These are phyloP conservation scores for Stomorhina lunata DNA, from an alignment of 2,888 invertebrate genomes.

Conservation along the genomic window DNA sequence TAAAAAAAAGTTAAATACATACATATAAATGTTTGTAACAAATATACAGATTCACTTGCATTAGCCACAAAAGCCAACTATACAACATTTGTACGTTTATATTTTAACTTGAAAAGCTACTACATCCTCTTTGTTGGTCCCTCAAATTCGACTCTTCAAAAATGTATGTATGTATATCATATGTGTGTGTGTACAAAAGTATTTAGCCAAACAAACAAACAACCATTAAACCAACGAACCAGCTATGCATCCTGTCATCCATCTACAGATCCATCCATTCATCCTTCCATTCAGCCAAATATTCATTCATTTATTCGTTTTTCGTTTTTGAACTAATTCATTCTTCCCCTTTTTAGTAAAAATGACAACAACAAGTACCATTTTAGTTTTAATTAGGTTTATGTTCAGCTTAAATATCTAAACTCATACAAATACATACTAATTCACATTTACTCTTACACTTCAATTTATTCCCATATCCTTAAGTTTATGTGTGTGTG, in stretches of 20 bases:
- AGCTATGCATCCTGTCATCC: constrained; percentile 1
- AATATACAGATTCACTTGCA: neutral
- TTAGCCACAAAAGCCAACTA: constrained; percentile 55
- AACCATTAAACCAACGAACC: neutral
- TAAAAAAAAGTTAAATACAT: neutral
- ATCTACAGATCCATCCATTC: neutral
- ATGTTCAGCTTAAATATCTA: constrained; percentile 60
- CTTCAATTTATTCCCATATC: neutral
- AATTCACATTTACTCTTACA: constrained; percentile 2
- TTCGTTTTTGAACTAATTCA: constrained; percentile 62
- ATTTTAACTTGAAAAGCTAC: constrained; percentile 33
- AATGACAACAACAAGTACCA: constrained; percentile 42
- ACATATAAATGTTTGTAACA: constrained; percentile 8
- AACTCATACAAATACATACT: constrained; percentile 19
- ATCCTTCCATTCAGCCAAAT: neutral
- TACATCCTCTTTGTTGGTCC: neutral
- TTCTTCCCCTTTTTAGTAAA: constrained; percentile 50
- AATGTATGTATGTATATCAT: no score
- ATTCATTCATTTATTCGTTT: constrained; percentile 22
- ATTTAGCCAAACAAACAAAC: neutral
- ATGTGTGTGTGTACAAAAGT: no score
- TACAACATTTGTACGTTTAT: constrained; percentile 36
- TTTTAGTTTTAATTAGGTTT: constrained; percentile 65
- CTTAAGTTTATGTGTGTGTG: constrained; percentile 4
- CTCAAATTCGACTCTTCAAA: neutral